A percentile compares a stretch with the other conserved stretches of the same genome.
These are phyloP conservation scores for Spodoptera frugiperda DNA, from an alignment of 1,140 invertebrate species.

Conservation along the genomic window DNA sequence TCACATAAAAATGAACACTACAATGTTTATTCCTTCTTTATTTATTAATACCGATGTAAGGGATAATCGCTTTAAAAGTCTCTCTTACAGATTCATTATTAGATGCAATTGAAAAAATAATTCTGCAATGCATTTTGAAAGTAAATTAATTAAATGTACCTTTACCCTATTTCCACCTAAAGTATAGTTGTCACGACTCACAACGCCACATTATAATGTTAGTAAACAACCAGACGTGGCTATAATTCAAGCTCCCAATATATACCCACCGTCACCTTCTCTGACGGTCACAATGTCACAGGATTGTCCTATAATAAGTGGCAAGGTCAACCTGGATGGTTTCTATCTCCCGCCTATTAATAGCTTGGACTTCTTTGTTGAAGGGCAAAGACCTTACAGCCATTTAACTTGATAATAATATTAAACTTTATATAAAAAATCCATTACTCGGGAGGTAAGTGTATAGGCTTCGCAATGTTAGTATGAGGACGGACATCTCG, in stretches of 20 bases:
- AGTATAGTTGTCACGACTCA: no score
- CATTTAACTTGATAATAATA: neutral
- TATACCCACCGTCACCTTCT: slow-evolving; percentile 25
- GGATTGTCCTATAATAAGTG: slow-evolving; percentile 12
- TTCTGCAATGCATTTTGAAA: no score
- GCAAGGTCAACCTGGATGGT: slow-evolving; percentile 17
- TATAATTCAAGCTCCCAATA: neutral
- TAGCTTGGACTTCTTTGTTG: neutral
- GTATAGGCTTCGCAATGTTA: neutral
- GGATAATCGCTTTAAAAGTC: no score
- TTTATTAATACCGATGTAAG: no score
- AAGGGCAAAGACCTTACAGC: slow-evolving; percentile 29
- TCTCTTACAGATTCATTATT: no score
- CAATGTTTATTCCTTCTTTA: no score
- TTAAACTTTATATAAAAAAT: neutral
- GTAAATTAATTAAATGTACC: no score
- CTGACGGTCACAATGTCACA: slow-evolving; percentile 12
- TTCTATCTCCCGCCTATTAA: neutral
- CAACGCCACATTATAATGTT: neutral
- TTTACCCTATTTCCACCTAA: no score
- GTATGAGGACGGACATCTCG: neutral
- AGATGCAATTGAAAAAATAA: no score
- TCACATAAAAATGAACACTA: no score
- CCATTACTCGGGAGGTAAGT: neutral
- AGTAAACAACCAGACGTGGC: slow-evolving; percentile 3